Conservation (phyloP, 2,797 vertebrate genomes). For the Enteromius viviparus region DNA sequence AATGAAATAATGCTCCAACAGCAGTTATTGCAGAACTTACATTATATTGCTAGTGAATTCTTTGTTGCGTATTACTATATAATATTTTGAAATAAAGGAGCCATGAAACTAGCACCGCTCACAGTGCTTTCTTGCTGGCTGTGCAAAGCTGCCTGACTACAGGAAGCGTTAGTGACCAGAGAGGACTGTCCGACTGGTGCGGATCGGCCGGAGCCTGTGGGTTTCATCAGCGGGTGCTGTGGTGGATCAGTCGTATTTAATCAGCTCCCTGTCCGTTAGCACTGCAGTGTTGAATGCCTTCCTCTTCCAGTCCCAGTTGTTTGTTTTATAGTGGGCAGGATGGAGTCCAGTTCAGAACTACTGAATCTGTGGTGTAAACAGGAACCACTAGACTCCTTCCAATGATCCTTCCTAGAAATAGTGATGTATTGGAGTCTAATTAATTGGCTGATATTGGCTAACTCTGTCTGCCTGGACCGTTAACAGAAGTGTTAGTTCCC, state of each 20-base stretch:
- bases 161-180: neutral
- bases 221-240: neutral
- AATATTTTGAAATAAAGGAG: neutral
- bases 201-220: neutral
- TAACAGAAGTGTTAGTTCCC: neutral
- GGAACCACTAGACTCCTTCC: neutral
- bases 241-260: constrained; percentile 3
- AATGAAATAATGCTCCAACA: neutral
- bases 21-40: neutral
- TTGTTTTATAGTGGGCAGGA: neutral
- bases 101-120: neutral
- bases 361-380: neutral
- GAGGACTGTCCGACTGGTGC: neutral
- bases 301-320: neutral
- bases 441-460: neutral
- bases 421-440: neutral
- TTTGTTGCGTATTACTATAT: neutral
- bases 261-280: constrained; percentile 26
- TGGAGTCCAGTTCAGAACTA: neutral
- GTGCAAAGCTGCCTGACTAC: neutral
- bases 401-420: neutral
- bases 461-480: neutral
- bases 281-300: constrained; percentile 12
- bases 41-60: neutral
- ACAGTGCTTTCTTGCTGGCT: neutral